Evolutionary conservation across 2,797 vertebrate genomes (phyloP), one percentile per base, ranked within the genome.

Genomic region (Chelon labrosus): DNA sequence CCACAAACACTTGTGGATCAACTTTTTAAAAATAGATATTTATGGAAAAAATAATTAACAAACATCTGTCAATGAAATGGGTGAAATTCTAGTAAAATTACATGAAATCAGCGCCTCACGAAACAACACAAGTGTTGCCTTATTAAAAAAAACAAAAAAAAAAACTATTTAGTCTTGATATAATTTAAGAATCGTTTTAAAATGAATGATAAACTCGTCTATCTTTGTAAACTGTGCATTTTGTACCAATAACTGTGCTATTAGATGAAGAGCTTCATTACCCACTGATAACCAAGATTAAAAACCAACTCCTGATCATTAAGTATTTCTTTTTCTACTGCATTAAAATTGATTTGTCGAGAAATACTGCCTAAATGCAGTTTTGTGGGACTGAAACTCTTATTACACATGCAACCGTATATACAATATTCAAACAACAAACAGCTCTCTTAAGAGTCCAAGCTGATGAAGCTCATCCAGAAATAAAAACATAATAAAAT

Each of bases 21-120:
- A 12, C 11, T 7, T 5, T 44, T 63, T 1, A 63, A 72, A 77
- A 75, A 70, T 75, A 70, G 53, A 17, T 17, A 42, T 59, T 57
- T 27, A 61, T 53, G 5, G 13, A 38, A 27, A 59, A 57, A 60
- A 64, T 16, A 35, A 16, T 41, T 5, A 10, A 58, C 57, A 73
- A 59, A 75, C 17, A 52, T 74, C 42, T 51, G 37, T 61, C 27
- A 49, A 13, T 58, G 42, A 59, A 50, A 7, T 9, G 4, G 27
- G 7, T 10, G 2, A 12, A 17, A 65, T 53, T 7, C 7, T 17
- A 66, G 31, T 0, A 31, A 3, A 72, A 52, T 63, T 17, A 39
- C 1, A 39, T 20, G 7, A 71, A 37, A 55, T 41, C 10, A 5
- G 10, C 9, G 2, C n/a, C 8, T 5, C 37, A 39, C n/a, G 35